Evolutionary conservation across 2,888 invertebrate genomes (phyloP).

Genomic region (Sylvicola cinctus): DNA sequence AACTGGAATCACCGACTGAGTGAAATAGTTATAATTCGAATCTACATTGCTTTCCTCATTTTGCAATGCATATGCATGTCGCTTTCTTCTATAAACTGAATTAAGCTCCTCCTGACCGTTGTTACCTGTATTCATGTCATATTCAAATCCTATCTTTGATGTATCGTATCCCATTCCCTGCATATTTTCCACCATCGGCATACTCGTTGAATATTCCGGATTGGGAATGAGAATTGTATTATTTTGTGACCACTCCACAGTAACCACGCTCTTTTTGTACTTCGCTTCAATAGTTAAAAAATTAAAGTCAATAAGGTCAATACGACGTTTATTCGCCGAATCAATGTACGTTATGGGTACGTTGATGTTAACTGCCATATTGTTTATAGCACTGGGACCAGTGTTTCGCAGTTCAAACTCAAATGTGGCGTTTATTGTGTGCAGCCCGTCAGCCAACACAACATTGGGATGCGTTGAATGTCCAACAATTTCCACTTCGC

Average conservation of each 20-base stretch:
- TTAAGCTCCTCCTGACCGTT: too few species aligned
- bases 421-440: too few species aligned
- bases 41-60: neutral
- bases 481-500: conserved; percentile 23
- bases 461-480: conserved; percentile 9
- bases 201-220: conserved; percentile 12
- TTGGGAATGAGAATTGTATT: conserved; percentile 18
- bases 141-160: conserved; percentile 6
- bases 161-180: conserved; percentile 9
- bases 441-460: too few species aligned
- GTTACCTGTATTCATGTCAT: conserved; percentile 2
- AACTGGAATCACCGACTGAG: conserved; percentile 1
- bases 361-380: conserved; percentile 16
- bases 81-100: neutral
- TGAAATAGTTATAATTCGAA: conserved; percentile 4
- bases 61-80: neutral
- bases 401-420: conserved; percentile 17
- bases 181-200: conserved; percentile 6
- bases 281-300: too few species aligned
- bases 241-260: conserved; percentile 18
- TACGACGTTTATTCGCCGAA: conserved; percentile 14
- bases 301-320: conserved; percentile 18
- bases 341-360: conserved; percentile 21
- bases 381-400: conserved; percentile 22
- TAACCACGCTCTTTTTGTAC: conserved; percentile 13